These are phyloP conservation scores for Scaptomyza montana DNA, from an alignment of 1,140 invertebrate species.

Conservation along the genomic window DNA sequence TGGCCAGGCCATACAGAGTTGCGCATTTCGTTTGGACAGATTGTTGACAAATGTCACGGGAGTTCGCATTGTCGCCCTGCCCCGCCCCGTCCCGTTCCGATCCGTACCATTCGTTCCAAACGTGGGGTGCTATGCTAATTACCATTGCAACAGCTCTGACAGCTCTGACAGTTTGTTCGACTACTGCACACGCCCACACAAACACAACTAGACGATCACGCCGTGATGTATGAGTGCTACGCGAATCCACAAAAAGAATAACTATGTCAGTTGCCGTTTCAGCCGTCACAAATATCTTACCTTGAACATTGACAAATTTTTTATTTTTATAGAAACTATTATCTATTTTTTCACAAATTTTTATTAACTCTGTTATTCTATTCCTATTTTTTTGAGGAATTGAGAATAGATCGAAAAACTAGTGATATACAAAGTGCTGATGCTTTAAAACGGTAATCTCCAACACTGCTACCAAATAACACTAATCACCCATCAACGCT, in stretches of 20 bases:
- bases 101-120: too few species aligned
- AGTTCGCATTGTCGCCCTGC: constrained; percentile 29
- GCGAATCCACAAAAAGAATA: not conserved
- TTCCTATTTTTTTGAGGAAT: too few species aligned
- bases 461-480: constrained; percentile 3
- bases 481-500: constrained; percentile 41
- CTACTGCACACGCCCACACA: constrained; percentile 52
- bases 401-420: too few species aligned
- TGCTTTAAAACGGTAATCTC: not conserved
- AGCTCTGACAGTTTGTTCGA: constrained; percentile 55
- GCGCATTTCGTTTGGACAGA: constrained; percentile 62
- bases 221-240: constrained; percentile 53
- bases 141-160: constrained; percentile 59
- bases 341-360: too few species aligned
- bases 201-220: not conserved
- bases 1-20: constrained; percentile 24
- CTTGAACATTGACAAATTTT: not conserved
- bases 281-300: not conserved
- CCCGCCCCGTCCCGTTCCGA: not conserved
- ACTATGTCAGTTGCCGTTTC: not conserved
- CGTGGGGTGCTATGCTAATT: constrained; percentile 63
- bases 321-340: too few species aligned
- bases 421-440: too few species aligned
- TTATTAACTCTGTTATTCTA: too few species aligned
- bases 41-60: constrained; percentile 70